Evolutionary conservation across 2,888 invertebrate species (phyloP), one percentile per base, ranked within the genome.

Genomic region (Orthonychiurus folsomi): DNA sequence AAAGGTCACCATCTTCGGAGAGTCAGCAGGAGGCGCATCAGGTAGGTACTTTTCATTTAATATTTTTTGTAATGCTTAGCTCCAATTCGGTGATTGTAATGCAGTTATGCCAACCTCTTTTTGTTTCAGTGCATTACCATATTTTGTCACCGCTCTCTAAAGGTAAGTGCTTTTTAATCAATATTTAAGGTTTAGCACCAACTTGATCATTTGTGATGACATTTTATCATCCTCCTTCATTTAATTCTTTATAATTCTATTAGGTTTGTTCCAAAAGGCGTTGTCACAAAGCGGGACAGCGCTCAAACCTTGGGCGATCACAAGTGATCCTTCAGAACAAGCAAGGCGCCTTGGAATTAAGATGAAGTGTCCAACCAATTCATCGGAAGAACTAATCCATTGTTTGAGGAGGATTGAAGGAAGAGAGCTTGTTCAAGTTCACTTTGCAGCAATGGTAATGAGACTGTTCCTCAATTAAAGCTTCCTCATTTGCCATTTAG

Each of bases 41-140:
- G n/a, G n/a, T n/a, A n/a, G n/a, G n/a, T n/a, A n/a, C n/a, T n/a
- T n/a, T n/a, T n/a, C n/a, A n/a, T n/a, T n/a, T n/a, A n/a, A n/a
- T n/a, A n/a, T n/a, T n/a, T n/a, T n/a, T n/a, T n/a, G n/a, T n/a
- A n/a, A n/a, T n/a, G n/a, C n/a, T n/a, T n/a, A n/a, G n/a, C n/a
- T n/a, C n/a, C n/a, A n/a, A n/a, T n/a, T n/a, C n/a, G n/a, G n/a
- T n/a, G n/a, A n/a, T n/a, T n/a, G n/a, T n/a, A n/a, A n/a, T n/a
- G n/a, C n/a, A n/a, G n/a, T n/a, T n/a, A n/a, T n/a, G n/a, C n/a
- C n/a, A n/a, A n/a, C n/a, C n/a, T n/a, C n/a, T n/a, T n/a, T n/a
- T n/a, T n/a, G n/a, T n/a, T n/a, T n/a, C n/a, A n/a, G 69, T 67
- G 12, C 71, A 71, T 53, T 63, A 65, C 25, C 62, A 68, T 20